These are phyloP conservation scores for Atethmia centrago DNA, from an alignment of 2,888 invertebrate species.

Conservation along the genomic window DNA sequence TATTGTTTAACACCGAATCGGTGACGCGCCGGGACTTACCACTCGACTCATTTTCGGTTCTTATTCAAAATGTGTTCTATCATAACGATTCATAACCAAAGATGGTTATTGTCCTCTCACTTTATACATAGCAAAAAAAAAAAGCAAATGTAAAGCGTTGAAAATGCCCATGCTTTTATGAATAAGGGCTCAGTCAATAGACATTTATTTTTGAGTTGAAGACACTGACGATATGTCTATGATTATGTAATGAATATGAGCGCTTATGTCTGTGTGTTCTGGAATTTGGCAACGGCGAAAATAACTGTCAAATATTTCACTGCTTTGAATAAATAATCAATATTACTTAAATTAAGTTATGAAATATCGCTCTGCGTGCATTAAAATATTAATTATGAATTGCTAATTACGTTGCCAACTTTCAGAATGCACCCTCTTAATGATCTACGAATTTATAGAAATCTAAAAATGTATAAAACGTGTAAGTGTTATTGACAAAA, in stretches of 20 bases:
- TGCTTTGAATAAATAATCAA: too few species aligned
- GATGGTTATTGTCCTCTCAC: neutral
- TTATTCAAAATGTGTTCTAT: conserved; percentile 3
- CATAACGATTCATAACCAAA: neutral
- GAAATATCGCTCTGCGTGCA: too few species aligned
- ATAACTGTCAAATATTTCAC: too few species aligned
- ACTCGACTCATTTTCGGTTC: neutral
- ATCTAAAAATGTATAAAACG: neutral
- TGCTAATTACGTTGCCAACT: too few species aligned
- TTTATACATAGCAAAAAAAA: neutral
- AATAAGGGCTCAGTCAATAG: neutral
- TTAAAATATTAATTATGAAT: too few species aligned
- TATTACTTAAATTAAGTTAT: too few species aligned
- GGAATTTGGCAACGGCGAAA: too few species aligned
- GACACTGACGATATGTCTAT: neutral
- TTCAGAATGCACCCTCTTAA: neutral
- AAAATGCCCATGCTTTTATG: neutral
- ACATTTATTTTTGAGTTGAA: neutral
- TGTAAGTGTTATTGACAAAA: neutral
- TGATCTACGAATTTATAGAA: conserved; percentile 12
- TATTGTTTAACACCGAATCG: too few species aligned
- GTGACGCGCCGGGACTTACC: neutral
- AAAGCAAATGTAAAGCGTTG: neutral
- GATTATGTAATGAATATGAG: neutral
- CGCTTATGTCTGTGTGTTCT: neutral